Conservation (phyloP, 2,888 invertebrate genomes). For the Venustoraphidia nigricollis region DNA sequence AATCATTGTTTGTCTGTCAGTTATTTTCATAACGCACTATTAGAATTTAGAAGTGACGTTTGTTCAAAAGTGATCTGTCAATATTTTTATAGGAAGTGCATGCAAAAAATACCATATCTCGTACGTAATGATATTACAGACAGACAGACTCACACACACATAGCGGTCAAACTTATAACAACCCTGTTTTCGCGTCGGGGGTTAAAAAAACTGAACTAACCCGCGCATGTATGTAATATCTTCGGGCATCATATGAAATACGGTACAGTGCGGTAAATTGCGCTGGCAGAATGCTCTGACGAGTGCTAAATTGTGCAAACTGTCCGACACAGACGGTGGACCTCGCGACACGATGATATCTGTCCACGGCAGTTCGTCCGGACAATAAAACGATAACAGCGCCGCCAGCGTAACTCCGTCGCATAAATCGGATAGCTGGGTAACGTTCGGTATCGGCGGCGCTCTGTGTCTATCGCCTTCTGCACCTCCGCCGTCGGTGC, state of each 20-base stretch:
- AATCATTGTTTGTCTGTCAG: too few species aligned
- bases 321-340: conserved; percentile 72
- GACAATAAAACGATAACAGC: conserved; percentile 82
- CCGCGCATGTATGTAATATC: conserved; percentile 89
- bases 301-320: conserved; percentile 78
- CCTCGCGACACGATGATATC: conserved; percentile 46
- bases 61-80: too few species aligned
- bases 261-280: conserved; percentile 62
- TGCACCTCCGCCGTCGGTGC: conserved; percentile 5
- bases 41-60: too few species aligned
- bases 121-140: too few species aligned
- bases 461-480: conserved; percentile 23
- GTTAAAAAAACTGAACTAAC: conserved; percentile 30
- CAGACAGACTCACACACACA: too few species aligned
- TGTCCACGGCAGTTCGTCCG: conserved; percentile 56
- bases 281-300: conserved; percentile 76
- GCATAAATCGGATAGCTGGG: conserved; percentile 74
- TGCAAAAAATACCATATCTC: too few species aligned
- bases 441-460: conserved; percentile 50
- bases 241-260: conserved; percentile 90
- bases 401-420: conserved; percentile 83
- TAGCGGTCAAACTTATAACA: too few species aligned
- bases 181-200: too few species aligned
- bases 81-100: too few species aligned
- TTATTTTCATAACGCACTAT: too few species aligned